phyloP scores from a whole-genome alignment of 1,140 invertebrate species.

The Ceratina australensis region DNA sequence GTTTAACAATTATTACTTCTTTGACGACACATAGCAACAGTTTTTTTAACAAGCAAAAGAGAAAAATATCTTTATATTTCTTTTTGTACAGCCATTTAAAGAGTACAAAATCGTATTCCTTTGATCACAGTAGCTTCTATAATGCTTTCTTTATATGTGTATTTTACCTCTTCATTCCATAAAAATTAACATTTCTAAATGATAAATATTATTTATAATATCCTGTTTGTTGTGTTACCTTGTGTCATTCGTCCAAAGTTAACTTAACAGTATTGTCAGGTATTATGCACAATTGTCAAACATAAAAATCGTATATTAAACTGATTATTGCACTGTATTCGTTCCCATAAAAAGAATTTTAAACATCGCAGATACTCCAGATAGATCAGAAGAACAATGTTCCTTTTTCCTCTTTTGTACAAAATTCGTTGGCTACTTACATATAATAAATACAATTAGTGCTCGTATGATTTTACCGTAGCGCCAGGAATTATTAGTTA shows the following conservation, averaged over 20 bases:
- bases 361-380: neutral
- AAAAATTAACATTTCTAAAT: neutral
- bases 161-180: neutral
- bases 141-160: neutral
- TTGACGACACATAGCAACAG: too few relatives aligned
- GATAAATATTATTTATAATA: neutral
- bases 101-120: neutral
- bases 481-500: conserved; percentile 12
- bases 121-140: neutral
- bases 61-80: conserved; percentile 11
- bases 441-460: conserved; percentile 39
- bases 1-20: too few relatives aligned
- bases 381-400: neutral
- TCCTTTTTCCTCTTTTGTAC: conserved; percentile 13
- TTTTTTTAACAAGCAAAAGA: too few relatives aligned
- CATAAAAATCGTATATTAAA: conserved; percentile 14
- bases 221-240: conserved; percentile 4
- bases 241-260: neutral
- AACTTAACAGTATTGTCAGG: conserved; percentile 1
- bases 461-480: conserved; percentile 5
- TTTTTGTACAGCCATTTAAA: neutral
- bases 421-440: conserved; percentile 40
- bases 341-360: neutral
- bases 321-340: conserved; percentile 28
- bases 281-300: conserved; percentile 6